These are phyloP conservation scores for Anguilla rostrata DNA, from an alignment of 2,113 vertebrate species.

Conservation along the genomic window DNA sequence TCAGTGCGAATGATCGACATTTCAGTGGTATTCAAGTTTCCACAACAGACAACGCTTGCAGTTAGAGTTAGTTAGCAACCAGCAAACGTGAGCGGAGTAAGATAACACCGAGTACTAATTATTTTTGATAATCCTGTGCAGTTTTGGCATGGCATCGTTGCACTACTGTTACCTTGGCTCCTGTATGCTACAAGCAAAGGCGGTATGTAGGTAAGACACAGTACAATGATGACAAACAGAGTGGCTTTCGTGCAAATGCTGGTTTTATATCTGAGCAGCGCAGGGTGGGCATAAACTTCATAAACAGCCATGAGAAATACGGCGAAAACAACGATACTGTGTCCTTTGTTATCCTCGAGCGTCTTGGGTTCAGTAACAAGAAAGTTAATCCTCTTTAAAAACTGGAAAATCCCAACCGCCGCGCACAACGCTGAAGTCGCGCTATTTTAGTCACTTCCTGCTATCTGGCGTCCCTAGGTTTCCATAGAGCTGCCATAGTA, in stretches of 20 bases:
- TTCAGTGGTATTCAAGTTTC: no score
- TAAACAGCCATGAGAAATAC: slow-evolving; percentile 74
- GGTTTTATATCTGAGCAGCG: slow-evolving; percentile 75
- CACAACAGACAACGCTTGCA: no score
- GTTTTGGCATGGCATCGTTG: background rate
- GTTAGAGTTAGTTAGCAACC: background rate
- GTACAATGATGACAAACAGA: slow-evolving; percentile 70
- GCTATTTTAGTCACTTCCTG: background rate
- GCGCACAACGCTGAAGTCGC: background rate
- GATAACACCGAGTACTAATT: background rate
- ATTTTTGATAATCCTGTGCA: background rate
- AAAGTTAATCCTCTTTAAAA: background rate
- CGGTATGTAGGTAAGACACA: slow-evolving; percentile 83
- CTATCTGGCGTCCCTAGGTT: background rate
- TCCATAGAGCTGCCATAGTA: background rate
- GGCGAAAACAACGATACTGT: background rate
- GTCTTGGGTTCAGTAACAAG: background rate
- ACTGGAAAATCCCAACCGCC: background rate
- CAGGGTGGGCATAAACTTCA: slow-evolving; percentile 81
- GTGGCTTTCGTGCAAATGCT: slow-evolving; percentile 84
- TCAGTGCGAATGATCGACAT: no score
- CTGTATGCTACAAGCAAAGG: slow-evolving; percentile 88
- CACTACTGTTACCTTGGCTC: slow-evolving; percentile 80
- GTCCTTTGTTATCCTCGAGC: background rate
- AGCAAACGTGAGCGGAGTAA: background rate